Evolutionary conservation across 2,888 invertebrate species (phyloP).

Genomic region (Machimus rusticus): DNA sequence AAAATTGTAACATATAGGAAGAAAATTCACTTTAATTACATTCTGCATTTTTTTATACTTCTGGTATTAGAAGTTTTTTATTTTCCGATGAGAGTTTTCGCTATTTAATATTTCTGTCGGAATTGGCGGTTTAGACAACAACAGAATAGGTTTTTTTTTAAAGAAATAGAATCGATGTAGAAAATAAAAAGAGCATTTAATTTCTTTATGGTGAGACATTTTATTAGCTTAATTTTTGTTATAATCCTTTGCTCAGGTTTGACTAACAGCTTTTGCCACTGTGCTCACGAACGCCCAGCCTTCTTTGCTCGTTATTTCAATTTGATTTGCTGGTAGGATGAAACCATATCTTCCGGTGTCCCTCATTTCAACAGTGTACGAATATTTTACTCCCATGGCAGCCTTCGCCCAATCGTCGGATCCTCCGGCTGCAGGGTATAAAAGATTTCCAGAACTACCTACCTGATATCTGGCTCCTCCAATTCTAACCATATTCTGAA

Average conservation of each 20-base stretch:
- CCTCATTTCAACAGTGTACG: slow-evolving; percentile 88
- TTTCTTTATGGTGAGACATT: not conserved
- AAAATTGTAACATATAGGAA: no score
- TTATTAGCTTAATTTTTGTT: not conserved
- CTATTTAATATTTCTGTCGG: no score
- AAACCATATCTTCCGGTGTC: slow-evolving; percentile 88
- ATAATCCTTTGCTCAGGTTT: not conserved
- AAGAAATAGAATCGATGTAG: no score
- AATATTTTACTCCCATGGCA: slow-evolving; percentile 79
- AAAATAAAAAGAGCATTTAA: not conserved
- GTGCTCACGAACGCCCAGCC: slow-evolving; percentile 76
- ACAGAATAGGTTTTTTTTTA: no score
- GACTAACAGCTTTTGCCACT: slow-evolving; percentile 65
- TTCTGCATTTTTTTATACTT: no score
- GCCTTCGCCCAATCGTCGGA: slow-evolving; percentile 94
- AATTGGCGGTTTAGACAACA: no score
- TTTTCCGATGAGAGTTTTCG: no score
- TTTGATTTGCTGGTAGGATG: slow-evolving; percentile 80
- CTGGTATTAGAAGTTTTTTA: no score
- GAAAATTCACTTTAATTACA: no score
- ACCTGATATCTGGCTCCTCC: slow-evolving; percentile 75
- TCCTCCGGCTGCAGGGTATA: slow-evolving; percentile 83
- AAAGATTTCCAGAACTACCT: slow-evolving; percentile 78
- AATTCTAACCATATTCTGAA: slow-evolving; percentile 68
- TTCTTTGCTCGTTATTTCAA: slow-evolving; percentile 78